Evolutionary conservation across 1,140 invertebrate species (phyloP).

Genomic region (Orius insidiosus): DNA sequence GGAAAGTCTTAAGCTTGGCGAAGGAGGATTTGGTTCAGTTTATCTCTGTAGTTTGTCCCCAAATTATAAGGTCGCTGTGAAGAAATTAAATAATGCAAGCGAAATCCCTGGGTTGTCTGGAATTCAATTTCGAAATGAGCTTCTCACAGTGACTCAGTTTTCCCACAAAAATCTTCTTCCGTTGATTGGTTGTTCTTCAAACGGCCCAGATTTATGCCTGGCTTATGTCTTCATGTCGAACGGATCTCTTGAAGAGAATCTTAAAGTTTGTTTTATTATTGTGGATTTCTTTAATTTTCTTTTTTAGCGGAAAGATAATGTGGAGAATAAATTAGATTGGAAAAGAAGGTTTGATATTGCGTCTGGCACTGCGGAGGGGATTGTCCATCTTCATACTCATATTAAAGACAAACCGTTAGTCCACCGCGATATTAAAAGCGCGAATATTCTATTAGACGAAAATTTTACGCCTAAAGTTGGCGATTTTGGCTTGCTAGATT

Average conservation of each 20-base stretch:
- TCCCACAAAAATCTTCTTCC: slow-evolving; percentile 46
- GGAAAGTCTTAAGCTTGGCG: slow-evolving; percentile 39
- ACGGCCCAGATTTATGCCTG: slow-evolving; percentile 42
- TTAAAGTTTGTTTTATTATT: slow-evolving; percentile 22
- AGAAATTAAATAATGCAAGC: slow-evolving; percentile 39
- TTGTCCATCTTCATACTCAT: slow-evolving; percentile 42
- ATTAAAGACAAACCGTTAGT: slow-evolving; percentile 34
- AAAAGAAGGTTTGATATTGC: slow-evolving; percentile 37
- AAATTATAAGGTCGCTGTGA: slow-evolving; percentile 37
- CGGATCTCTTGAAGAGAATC: slow-evolving; percentile 44
- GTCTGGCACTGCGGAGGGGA: slow-evolving; percentile 38
- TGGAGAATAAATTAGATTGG: slow-evolving; percentile 21
- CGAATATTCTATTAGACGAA: slow-evolving; percentile 51
- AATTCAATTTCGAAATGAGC: slow-evolving; percentile 14
- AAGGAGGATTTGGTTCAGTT: slow-evolving; percentile 51
- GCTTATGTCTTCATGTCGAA: slow-evolving; percentile 50
- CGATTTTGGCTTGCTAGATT: slow-evolving; percentile 50
- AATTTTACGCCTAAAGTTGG: slow-evolving; percentile 47
- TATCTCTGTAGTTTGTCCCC: slow-evolving; percentile 33
- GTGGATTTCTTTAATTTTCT: no score
- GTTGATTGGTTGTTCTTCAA: slow-evolving; percentile 43
- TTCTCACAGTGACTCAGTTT: slow-evolving; percentile 32
- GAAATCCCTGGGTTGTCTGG: slow-evolving; percentile 8
- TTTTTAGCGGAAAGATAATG: not conserved
- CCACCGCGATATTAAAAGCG: slow-evolving; percentile 59